Base-by-base conservation (phyloP, 2,888 invertebrate species). In the Coecobrya sp. region DNA sequence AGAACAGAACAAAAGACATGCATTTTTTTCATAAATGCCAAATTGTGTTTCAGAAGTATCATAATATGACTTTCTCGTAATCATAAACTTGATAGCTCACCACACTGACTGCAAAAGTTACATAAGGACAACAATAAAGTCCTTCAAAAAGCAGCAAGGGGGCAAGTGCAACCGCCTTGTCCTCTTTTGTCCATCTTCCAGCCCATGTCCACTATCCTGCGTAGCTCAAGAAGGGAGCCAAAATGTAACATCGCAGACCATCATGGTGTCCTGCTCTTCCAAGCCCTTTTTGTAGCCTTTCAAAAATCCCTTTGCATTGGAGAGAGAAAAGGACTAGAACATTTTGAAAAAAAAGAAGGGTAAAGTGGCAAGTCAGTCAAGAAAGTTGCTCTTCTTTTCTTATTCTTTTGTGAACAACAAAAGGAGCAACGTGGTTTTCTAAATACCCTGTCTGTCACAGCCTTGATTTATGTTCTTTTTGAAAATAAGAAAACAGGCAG, bases 401-500 rank as follows among this genome's bases (percentile, higher is more conserved):
- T 65, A 5, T 55, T 81, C 19, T 55, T 55, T 55, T 81, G 36
- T 16, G 68, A 68, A n/a, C 25, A 55, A 86, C 86, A 86, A 73
- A 68, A 27, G 27, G 10, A 55, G 42, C 73, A 76, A 65, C 70
- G 88, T 81, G 76, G 70, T 62, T 89, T 84, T 89, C 55, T 89
- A 89, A n/a, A 89, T 89, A 84, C 70, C 89, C 59, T 84, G 89
- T 89, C 89, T 68, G 82, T 88, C 87, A 86, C 70, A 19, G 42
- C 25, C 73, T 68, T 89, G 89, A 89, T 89, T 89, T 89, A 89
- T 89, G 89, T 70, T 84, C 84, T 84, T 73, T 62, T 59, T 62
- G 42, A 11, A 82, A 59, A 36, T n/a, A 3, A 30, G 19, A 62
- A 42, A 42, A 62, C 22, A 62, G 30, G 36, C 59, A 27, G 1